Evolutionary conservation across 2,797 vertebrate species (phyloP), one percentile per base, ranked within the genome.

Genomic region (Semaprochilodus insignis): DNA sequence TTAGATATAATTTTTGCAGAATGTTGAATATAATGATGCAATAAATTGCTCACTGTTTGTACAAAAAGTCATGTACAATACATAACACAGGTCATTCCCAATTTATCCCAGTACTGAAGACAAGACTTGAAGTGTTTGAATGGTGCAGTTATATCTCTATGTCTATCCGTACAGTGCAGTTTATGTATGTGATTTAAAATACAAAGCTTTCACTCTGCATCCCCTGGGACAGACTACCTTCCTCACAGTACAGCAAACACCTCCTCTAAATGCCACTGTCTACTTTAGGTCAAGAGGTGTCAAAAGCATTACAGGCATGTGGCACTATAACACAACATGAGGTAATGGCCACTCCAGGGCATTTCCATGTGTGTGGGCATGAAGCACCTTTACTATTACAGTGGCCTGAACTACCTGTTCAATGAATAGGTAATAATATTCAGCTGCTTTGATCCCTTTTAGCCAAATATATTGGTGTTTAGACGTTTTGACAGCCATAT

Each of bases 241-340:
- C 59, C 74, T 84, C 27, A 63, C 51, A 55, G 65, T 34, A 81
- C 55, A 67, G 31, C 62, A 67, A 84, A 85, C 72, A 76, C 62
- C 34, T 87, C 3, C 27, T 74, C 71, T n/a, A 83, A 82, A 80
- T 85, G 74, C 62, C 75, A 77, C 1, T 8, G 73, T 44, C 75
- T 77, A 34, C 62, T 80, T 65, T 27, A 73, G 74, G 81, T 85
- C 57, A 34, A 78, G 57, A 85, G 48, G 62, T 85, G 69, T 87
- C 59, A 84, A 80, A 62, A 77, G 73, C 60, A 69, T 71, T 62
- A 60, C 23, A 25, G 76, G 55, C 55, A 44, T 8, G 60, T 65
- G 66, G 52, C 52, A 15, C 25, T 74, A 59, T 31, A 67, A 63
- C 77, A 84, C 40, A 77, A 48, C 34, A 78, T 72, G 65, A 75